Percentiles rank a stretch among this genome's conserved stretches.
These are phyloP conservation scores for Watersipora subatra DNA, from an alignment of 1,140 invertebrate genomes.

Conservation along the genomic window DNA sequence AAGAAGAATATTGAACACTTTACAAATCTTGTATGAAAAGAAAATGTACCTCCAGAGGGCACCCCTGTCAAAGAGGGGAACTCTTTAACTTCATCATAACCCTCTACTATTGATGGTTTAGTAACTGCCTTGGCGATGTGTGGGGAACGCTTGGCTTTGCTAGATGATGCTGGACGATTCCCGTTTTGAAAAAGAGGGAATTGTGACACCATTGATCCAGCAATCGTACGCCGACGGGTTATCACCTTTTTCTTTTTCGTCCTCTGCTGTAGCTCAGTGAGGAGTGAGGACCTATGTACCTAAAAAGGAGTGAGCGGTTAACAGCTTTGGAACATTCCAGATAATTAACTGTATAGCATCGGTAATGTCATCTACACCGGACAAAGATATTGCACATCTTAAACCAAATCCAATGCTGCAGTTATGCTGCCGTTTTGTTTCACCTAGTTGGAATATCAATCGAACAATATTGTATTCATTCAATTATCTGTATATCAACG, in stretches of 20 bases:
- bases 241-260: background rate
- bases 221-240: background rate
- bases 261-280: conserved; percentile 23
- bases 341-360: background rate
- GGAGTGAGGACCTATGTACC: conserved; percentile 33
- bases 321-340: background rate
- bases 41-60: background rate
- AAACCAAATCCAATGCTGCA: too few relatives aligned
- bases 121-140: background rate
- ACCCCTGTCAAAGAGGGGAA: background rate
- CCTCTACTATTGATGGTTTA: background rate
- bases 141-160: background rate
- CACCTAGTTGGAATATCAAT: background rate
- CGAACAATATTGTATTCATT: background rate
- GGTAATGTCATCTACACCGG: background rate
- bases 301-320: conserved; percentile 8
- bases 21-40: too few relatives aligned
- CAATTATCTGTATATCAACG: too few relatives aligned
- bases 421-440: too few relatives aligned
- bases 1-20: too few relatives aligned
- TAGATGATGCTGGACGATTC: background rate
- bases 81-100: background rate
- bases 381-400: background rate
- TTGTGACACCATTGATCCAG: background rate
- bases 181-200: background rate